Conservation (phyloP, 2,797 vertebrate genomes). For the Psittacula echo region DNA sequence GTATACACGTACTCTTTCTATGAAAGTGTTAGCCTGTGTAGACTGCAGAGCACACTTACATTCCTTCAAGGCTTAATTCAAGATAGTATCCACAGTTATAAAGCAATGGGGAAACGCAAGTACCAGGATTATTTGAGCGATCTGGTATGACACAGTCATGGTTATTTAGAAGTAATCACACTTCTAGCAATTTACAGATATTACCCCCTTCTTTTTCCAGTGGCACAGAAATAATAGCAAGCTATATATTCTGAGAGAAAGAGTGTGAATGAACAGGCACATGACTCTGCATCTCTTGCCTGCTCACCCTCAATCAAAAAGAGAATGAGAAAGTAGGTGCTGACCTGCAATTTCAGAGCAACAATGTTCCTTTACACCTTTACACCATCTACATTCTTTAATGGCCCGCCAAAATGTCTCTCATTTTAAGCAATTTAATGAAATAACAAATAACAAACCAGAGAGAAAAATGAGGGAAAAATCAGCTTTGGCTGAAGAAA, state of each 20-base stretch:
- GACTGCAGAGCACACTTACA: neutral
- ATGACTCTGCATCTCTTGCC: neutral
- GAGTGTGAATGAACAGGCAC: neutral
- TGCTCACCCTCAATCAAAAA: neutral
- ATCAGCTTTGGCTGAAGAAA: neutral
- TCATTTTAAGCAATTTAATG: neutral
- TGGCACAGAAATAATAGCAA: neutral
- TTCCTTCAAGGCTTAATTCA: conserved; percentile 34
- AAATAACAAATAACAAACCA: neutral
- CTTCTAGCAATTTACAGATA: conserved; percentile 24
- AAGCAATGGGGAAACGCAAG: neutral
- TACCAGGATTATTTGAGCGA: conserved; percentile 39
- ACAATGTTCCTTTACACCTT: neutral
- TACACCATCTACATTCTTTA: neutral
- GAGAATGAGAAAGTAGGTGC: neutral
- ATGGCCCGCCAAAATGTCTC: conserved; percentile 4
- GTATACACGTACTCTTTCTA: neutral
- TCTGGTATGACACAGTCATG: neutral
- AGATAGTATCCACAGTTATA: conserved; percentile 15
- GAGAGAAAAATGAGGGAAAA: neutral
- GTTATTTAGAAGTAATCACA: conserved; percentile 47
- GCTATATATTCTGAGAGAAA: neutral
- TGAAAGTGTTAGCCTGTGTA: neutral
- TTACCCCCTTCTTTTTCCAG: neutral
- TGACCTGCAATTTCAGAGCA: neutral